Percentiles rank a stretch among this genome's conserved stretches.
These are phyloP conservation scores for Xiphophorus maculatus DNA, from an alignment of 2,113 vertebrate genomes.

Conservation along the genomic window DNA sequence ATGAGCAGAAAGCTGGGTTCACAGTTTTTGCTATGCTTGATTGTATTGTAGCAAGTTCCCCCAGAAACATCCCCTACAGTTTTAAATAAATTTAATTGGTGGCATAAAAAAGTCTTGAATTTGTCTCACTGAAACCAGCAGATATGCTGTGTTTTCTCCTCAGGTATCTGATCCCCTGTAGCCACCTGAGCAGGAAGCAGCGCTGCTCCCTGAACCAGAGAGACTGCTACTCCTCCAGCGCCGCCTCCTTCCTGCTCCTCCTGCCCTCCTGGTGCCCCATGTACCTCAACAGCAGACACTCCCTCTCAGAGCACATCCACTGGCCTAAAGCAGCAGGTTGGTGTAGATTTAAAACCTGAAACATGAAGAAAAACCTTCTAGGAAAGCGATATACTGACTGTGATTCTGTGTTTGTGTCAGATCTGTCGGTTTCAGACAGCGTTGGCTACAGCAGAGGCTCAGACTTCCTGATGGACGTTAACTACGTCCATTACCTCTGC, in stretches of 20 bases:
- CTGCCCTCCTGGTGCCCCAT: conserved; percentile 87
- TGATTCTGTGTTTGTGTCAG: conserved; percentile 20
- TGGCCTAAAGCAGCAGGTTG: conserved; percentile 83
- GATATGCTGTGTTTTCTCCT: conserved; percentile 5
- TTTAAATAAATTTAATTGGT: too few relatives aligned
- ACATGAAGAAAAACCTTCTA: not conserved
- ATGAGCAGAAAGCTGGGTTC: too few relatives aligned
- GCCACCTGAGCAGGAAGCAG: conserved; percentile 87
- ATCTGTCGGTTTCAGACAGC: conserved; percentile 28
- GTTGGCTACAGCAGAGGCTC: conserved; percentile 78
- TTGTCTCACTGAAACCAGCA: too few relatives aligned
- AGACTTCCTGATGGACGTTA: conserved; percentile 84
- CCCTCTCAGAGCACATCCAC: conserved; percentile 82
- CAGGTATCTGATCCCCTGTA: conserved; percentile 93
- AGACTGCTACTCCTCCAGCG: conserved; percentile 88
- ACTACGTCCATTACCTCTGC: conserved; percentile 92
- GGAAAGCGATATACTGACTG: not conserved
- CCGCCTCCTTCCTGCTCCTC: conserved; percentile 88
- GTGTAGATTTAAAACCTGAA: not conserved
- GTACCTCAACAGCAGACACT: conserved; percentile 62
- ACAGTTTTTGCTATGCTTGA: too few relatives aligned
- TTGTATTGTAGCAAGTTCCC: too few relatives aligned
- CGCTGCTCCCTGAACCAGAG: conserved; percentile 81
- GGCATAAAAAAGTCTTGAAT: too few relatives aligned
- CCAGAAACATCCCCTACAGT: too few relatives aligned